Percentiles rank a stretch among this genome's conserved stretches.
phyloP scores from a whole-genome alignment of 2,113 vertebrate species.

The Amblyopsis rosae region DNA sequence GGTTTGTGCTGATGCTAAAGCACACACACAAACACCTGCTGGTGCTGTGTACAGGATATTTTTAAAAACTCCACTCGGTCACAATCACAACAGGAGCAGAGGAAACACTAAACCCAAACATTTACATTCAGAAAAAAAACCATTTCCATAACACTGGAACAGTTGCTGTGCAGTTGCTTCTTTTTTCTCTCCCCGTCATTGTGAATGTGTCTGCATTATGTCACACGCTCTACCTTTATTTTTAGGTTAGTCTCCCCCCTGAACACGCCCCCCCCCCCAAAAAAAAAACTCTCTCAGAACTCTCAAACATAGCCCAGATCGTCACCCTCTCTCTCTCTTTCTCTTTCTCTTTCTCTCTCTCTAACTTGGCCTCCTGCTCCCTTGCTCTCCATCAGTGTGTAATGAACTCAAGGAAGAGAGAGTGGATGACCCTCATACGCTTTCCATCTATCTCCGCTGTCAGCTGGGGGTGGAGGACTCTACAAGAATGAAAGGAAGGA shows the following conservation, averaged over 20 bases:
- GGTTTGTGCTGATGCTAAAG: slow-evolving; percentile 17
- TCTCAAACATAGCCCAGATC: slow-evolving; percentile 17
- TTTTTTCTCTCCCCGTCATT: slow-evolving; percentile 50
- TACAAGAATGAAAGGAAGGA: slow-evolving; percentile 20
- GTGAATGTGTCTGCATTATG: slow-evolving; percentile 45
- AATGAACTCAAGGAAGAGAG: slow-evolving; percentile 51
- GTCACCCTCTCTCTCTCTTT: not conserved
- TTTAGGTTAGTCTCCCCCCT: slow-evolving; percentile 31
- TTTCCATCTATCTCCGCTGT: slow-evolving; percentile 51
- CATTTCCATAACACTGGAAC: too few species aligned
- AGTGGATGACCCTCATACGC: slow-evolving; percentile 35
- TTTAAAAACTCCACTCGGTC: too few species aligned
- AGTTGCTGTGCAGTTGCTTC: slow-evolving; percentile 14
- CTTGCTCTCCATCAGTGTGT: slow-evolving; percentile 26
- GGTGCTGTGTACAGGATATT: too few species aligned
- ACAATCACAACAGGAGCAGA: too few species aligned
- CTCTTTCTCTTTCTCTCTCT: slow-evolving; percentile 33
- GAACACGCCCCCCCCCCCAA: slow-evolving; percentile 22
- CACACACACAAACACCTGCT: slow-evolving; percentile 16
- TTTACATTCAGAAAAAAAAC: too few species aligned
- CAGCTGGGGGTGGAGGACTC: slow-evolving; percentile 2
- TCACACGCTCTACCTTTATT: slow-evolving; percentile 67
- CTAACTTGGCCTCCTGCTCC: not conserved
- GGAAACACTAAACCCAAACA: too few species aligned
- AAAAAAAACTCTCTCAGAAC: slow-evolving; percentile 29